Percentiles rank a stretch among this genome's conserved stretches.
Conservation (phyloP, 2,113 vertebrate genomes). For the Ciconia stormi region DNA sequence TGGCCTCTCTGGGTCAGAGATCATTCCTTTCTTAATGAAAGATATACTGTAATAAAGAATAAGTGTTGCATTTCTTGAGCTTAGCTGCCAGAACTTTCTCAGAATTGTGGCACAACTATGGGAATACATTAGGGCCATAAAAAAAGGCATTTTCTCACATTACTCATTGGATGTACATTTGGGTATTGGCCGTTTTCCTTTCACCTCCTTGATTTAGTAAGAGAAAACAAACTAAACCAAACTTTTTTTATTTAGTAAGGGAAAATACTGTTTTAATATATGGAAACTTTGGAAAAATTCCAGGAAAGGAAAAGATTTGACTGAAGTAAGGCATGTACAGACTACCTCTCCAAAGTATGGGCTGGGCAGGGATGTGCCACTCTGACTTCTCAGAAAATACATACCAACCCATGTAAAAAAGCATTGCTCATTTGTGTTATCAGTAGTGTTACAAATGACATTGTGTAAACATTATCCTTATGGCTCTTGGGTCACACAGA, state of each 20-base stretch:
- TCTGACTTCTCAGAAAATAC: background rate
- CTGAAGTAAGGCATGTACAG: background rate
- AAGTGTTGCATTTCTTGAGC: background rate
- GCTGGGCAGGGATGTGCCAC: background rate
- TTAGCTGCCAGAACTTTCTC: background rate
- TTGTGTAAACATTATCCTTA: background rate
- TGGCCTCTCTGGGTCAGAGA: background rate
- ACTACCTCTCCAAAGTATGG: background rate
- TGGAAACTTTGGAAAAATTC: background rate
- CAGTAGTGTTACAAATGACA: background rate
- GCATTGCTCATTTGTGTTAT: background rate
- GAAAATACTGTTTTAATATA: background rate
- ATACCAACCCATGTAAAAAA: background rate
- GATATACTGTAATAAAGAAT: background rate
- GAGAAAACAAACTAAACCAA: background rate
- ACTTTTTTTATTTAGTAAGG: background rate
- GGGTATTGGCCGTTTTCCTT: background rate
- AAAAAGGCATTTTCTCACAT: background rate
- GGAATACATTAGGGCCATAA: background rate
- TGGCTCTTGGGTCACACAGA: background rate
- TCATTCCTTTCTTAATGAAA: background rate
- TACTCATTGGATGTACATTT: background rate
- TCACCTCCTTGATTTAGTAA: background rate
- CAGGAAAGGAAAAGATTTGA: background rate
- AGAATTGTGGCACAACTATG: background rate